These are phyloP conservation scores for Simalia tracyae DNA, from an alignment of 2,797 vertebrate genomes.

Conservation along the genomic window DNA sequence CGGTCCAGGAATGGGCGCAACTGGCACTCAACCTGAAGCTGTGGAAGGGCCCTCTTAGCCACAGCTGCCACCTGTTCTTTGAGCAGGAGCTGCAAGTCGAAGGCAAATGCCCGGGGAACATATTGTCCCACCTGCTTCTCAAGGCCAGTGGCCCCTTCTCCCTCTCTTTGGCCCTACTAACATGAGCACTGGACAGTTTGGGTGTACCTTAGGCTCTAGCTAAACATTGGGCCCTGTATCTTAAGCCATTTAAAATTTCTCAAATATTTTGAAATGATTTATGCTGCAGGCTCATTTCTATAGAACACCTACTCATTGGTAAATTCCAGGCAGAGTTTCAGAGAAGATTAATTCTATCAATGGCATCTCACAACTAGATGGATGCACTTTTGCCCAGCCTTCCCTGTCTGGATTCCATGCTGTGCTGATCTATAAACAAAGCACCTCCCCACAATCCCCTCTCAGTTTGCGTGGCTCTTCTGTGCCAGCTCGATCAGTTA, in stretches of 20 bases:
- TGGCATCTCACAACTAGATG: not conserved
- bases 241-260: not conserved
- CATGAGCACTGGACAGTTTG: not conserved
- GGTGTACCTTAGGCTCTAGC: not conserved
- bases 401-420: conserved; percentile 18
- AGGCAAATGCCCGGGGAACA: not conserved
- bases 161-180: not conserved
- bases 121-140: not conserved
- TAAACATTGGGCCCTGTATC: not conserved
- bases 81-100: no score
- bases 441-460: conserved; percentile 42
- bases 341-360: not conserved
- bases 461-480: conserved; percentile 53
- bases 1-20: no score
- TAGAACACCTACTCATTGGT: not conserved
- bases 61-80: no score
- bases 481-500: conserved; percentile 24
- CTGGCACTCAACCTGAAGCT: no score
- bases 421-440: conserved; percentile 49
- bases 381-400: conserved; percentile 14
- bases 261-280: not conserved
- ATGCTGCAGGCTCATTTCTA: not conserved
- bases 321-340: not conserved
- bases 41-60: no score
- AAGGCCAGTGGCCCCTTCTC: not conserved